Conservation (phyloP, 2,113 vertebrate species). For the Microtus pennsylvanicus region DNA sequence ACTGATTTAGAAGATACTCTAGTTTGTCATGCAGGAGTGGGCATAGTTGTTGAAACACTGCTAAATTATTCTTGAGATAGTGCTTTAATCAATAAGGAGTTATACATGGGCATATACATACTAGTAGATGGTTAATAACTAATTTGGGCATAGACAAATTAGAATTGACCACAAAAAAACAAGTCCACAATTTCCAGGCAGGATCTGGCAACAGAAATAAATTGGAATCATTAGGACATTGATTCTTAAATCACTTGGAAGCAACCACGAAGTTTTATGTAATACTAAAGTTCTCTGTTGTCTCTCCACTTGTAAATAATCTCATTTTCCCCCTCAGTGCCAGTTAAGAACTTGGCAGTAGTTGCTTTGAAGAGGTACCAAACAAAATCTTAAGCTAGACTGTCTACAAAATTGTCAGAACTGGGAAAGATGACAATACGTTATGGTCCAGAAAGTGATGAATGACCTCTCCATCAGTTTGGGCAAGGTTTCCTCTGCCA, state of each 20-base stretch:
- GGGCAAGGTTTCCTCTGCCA: neutral
- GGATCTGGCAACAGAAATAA: conserved; percentile 52
- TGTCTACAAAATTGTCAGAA: conserved; percentile 20
- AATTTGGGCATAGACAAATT: conserved; percentile 31
- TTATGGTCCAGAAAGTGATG: conserved; percentile 33
- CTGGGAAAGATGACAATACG: conserved; percentile 4
- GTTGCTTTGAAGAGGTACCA: conserved; percentile 54
- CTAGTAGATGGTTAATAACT: conserved; percentile 1
- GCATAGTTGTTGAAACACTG: conserved; percentile 21
- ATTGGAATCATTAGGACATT: conserved; percentile 52
- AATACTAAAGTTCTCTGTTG: conserved; percentile 42
- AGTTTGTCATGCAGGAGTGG: neutral
- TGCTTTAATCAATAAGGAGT: conserved; percentile 31
- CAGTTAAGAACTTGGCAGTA: conserved; percentile 61
- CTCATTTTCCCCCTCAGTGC: conserved; percentile 1
- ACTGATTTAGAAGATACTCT: conserved; percentile 36
- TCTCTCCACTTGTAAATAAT: conserved; percentile 35
- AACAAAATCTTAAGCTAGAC: conserved; percentile 40
- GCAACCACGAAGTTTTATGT: conserved; percentile 47
- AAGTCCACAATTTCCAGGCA: conserved; percentile 37
- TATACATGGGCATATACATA: neutral
- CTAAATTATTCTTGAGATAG: conserved; percentile 46
- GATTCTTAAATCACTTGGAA: conserved; percentile 67
- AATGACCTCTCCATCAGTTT: neutral
- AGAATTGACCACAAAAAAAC: conserved; percentile 47